These are phyloP conservation scores for Amphimedon queenslandica DNA, from an alignment of 37 sponge, comb jelly and placozoan species.

Conservation along the genomic window DNA sequence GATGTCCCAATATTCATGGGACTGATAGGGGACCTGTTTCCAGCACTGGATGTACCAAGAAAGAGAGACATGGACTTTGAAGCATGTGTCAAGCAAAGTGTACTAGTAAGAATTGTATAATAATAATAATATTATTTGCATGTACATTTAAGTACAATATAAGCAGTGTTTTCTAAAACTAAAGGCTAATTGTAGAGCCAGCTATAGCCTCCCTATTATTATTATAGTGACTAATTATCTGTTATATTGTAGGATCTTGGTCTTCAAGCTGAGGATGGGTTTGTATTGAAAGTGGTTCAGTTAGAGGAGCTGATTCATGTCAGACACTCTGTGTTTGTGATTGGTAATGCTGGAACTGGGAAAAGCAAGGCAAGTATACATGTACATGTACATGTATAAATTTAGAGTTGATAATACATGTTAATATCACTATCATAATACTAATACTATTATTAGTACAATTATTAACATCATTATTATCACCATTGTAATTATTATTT, in stretches of 20 bases:
- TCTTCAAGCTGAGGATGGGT: slow-evolving; percentile 94
- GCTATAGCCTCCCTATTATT: not conserved
- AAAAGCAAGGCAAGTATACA: slow-evolving; percentile 32
- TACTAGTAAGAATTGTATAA: slow-evolving; percentile 71
- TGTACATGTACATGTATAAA: too few species aligned
- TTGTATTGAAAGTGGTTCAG: slow-evolving; percentile 97
- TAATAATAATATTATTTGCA: too few species aligned
- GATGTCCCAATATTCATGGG: slow-evolving; percentile 98
- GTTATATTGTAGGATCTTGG: slow-evolving; percentile 61
- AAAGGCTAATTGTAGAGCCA: too few species aligned
- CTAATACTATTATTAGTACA: too few species aligned
- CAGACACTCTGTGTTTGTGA: slow-evolving; percentile 96
- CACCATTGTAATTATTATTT: not conserved
- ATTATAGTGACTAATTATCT: not conserved
- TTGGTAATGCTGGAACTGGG: slow-evolving; percentile 96
- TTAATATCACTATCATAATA: not conserved
- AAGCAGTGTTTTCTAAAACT: not conserved
- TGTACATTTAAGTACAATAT: not conserved
- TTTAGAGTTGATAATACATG: too few species aligned
- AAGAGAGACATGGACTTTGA: slow-evolving; percentile 96
- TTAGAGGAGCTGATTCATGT: slow-evolving; percentile 93
- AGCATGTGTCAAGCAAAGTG: slow-evolving; percentile 73
- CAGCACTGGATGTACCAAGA: slow-evolving; percentile 94
- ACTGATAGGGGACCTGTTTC: slow-evolving; percentile 97
- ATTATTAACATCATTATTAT: not conserved